A percentile compares a stretch with the other conserved stretches of the same genome.
Conservation (phyloP, 2,888 invertebrate genomes). For the Eristalinus sepulchralis region DNA sequence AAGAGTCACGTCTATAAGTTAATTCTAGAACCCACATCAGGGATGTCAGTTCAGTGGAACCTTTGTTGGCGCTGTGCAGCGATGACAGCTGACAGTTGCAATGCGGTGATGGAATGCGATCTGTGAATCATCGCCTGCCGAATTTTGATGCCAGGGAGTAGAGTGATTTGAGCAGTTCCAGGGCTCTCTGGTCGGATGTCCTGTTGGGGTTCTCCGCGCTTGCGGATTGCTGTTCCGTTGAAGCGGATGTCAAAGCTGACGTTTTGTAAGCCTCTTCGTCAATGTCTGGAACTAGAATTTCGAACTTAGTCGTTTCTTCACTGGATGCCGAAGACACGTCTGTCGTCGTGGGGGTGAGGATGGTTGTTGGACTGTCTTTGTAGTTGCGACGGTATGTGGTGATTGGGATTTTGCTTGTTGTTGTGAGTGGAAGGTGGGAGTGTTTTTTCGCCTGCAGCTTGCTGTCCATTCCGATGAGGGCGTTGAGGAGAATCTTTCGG, state of each 20-base stretch:
- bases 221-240: constrained; percentile 72
- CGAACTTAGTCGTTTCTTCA: constrained; percentile 79
- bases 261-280: constrained; percentile 75
- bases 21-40: background rate
- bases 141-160: constrained; percentile 92
- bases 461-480: constrained; percentile 85
- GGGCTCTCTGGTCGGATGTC: constrained; percentile 88
- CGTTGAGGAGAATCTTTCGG: constrained; percentile 86
- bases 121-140: constrained; percentile 83
- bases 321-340: constrained; percentile 66
- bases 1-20: background rate
- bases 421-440: constrained; percentile 79
- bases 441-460: constrained; percentile 77
- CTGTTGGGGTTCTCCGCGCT: constrained; percentile 57
- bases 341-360: constrained; percentile 41
- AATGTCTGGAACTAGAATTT: constrained; percentile 78
- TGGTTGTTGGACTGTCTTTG: constrained; percentile 73
- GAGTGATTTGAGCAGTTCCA: constrained; percentile 91
- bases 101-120: background rate
- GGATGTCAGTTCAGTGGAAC: background rate
- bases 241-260: constrained; percentile 73
- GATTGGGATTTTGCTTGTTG: constrained; percentile 75
- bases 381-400: constrained; percentile 75
- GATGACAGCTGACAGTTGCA: background rate
- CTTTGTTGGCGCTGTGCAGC: background rate